Conservation (phyloP, 2,888 invertebrate species). For the Sicus ferrugineus region DNA sequence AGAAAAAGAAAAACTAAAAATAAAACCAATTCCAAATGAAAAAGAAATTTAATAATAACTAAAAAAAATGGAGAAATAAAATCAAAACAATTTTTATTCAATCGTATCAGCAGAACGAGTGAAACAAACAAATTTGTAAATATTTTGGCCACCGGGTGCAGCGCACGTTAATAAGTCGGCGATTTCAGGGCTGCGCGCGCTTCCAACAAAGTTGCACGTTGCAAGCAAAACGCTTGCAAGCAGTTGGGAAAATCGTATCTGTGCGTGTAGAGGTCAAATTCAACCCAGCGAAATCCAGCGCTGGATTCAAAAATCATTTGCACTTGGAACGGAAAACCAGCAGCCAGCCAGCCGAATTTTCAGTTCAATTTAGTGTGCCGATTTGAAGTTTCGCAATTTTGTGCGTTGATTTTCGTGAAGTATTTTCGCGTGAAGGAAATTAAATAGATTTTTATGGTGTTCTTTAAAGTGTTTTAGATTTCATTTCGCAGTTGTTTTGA, state of each 20-base stretch:
- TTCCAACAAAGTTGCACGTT: constrained; percentile 22
- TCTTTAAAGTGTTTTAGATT: too few species aligned
- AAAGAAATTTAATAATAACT: too few species aligned
- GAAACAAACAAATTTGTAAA: too few species aligned
- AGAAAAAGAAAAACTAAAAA: not conserved
- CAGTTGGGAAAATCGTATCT: constrained; percentile 10
- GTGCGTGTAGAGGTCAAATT: constrained; percentile 13
- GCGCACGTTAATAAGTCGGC: not conserved
- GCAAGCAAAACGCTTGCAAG: constrained; percentile 5
- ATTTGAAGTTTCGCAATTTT: too few species aligned
- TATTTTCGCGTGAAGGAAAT: too few species aligned
- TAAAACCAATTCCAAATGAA: not conserved
- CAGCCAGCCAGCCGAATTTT: too few species aligned
- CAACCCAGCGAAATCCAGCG: not conserved
- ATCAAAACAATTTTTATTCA: not conserved
- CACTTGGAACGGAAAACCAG: too few species aligned
- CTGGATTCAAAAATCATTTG: too few species aligned
- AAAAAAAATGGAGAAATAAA: not conserved
- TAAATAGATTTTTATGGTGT: too few species aligned
- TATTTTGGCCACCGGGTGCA: not conserved
- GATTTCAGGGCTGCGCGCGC: not conserved
- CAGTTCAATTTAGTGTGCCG: too few species aligned
- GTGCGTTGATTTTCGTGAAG: too few species aligned
- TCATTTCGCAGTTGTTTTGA: too few species aligned
- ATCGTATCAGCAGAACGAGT: not conserved